Conservation (phyloP, 2,113 vertebrate genomes). For the Verasper variegatus region DNA sequence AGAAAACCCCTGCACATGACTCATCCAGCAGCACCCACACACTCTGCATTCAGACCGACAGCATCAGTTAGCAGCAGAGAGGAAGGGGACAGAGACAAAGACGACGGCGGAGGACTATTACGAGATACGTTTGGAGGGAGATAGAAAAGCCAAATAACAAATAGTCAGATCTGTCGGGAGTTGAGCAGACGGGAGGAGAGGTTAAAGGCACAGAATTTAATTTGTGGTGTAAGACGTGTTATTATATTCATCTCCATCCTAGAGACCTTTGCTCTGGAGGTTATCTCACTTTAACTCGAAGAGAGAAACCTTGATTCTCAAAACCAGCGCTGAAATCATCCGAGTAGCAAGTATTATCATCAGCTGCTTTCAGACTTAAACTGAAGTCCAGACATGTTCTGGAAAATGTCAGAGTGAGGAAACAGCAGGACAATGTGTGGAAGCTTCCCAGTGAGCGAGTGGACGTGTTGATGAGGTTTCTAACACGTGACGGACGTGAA, state of each 20-base stretch:
- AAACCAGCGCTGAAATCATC: background rate
- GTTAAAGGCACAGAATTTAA: conserved; percentile 44
- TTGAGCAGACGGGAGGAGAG: background rate
- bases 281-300: conserved; percentile 16
- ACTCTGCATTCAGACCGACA: conserved; percentile 13
- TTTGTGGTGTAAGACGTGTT: conserved; percentile 35
- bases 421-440: too few species aligned
- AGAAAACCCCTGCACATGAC: too few species aligned
- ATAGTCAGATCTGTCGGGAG: background rate
- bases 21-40: too few species aligned
- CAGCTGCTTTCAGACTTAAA: too few species aligned
- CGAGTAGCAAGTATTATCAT: too few species aligned
- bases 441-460: too few species aligned
- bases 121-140: background rate
- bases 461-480: too few species aligned
- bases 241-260: conserved; percentile 8
- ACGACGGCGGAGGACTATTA: too few species aligned
- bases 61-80: conserved; percentile 20
- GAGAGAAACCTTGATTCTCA: background rate
- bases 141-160: too few species aligned
- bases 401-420: too few species aligned
- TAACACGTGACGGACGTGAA: too few species aligned
- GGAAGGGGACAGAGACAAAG: conserved; percentile 6
- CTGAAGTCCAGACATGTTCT: too few species aligned
- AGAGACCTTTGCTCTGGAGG: conserved; percentile 6